Percentiles rank a stretch among this genome's conserved stretches.
Evolutionary conservation across 2,888 invertebrate genomes (phyloP).

Genomic region (Chymomyza procnemis): DNA sequence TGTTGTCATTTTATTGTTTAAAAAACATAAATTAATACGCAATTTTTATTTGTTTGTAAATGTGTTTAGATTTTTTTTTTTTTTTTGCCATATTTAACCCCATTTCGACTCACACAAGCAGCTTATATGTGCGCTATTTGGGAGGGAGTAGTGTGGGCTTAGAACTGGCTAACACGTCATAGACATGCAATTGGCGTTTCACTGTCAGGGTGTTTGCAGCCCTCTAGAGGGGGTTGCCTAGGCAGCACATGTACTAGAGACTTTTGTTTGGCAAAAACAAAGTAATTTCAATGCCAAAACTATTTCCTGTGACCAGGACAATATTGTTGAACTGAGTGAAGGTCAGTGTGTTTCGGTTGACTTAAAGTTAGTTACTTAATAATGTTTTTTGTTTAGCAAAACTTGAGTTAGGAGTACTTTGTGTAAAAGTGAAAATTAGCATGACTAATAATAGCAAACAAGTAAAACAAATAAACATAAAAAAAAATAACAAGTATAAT

Average conservation of each 20-base stretch:
- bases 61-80: background rate
- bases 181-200: background rate
- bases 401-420: background rate
- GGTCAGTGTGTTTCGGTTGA: conserved; percentile 9
- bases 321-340: background rate
- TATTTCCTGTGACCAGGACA: conserved; percentile 29
- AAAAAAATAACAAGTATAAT: conserved; percentile 4
- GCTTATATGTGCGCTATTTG: background rate
- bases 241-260: conserved; percentile 27
- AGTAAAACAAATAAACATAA: background rate
- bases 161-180: background rate
- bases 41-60: background rate
- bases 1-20: conserved; percentile 22
- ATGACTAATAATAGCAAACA: conserved; percentile 33
- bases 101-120: conserved; percentile 40
- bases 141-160: no score
- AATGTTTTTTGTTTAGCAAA: conserved; percentile 15
- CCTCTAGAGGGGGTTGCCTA: conserved; percentile 34
- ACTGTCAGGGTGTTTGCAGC: background rate
- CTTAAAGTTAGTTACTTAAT: conserved; percentile 14
- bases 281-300: conserved; percentile 52
- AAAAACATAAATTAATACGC: conserved; percentile 1
- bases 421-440: conserved; percentile 68
- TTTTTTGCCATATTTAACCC: conserved; percentile 46
- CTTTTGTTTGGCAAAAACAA: conserved; percentile 17